phyloP scores from a whole-genome alignment of 2,797 vertebrate genomes.

The Karalla daura region DNA sequence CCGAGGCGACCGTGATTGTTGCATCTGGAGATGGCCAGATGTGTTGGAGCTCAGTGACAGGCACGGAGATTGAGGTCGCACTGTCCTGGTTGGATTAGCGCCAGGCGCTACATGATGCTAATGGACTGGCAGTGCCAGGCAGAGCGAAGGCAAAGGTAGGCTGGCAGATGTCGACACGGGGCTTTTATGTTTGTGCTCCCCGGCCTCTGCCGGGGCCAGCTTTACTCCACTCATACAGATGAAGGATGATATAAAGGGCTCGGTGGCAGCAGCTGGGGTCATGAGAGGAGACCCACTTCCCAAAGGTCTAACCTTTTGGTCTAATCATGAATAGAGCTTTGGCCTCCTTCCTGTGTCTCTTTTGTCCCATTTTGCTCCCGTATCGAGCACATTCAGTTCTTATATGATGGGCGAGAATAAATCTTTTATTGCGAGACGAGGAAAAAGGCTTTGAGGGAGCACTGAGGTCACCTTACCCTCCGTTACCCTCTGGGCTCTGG shows the following conservation, averaged over 20 bases:
- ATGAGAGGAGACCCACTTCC: slow-evolving; percentile 13
- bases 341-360: background rate
- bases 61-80: slow-evolving; percentile 69
- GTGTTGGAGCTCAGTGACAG: slow-evolving; percentile 61
- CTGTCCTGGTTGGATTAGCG: slow-evolving; percentile 70
- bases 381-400: background rate
- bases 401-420: background rate
- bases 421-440: slow-evolving; percentile 13
- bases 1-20: slow-evolving; percentile 16
- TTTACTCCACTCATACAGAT: slow-evolving; percentile 32
- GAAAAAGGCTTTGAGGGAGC: background rate
- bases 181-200: slow-evolving; percentile 38
- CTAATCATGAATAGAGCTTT: slow-evolving; percentile 3
- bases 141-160: slow-evolving; percentile 34
- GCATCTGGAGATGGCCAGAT: slow-evolving; percentile 65
- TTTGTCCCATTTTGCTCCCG: background rate
- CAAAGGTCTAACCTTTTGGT: slow-evolving; percentile 37
- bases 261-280: slow-evolving; percentile 18
- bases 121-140: slow-evolving; percentile 59
- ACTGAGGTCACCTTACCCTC: background rate
- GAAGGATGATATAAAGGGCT: slow-evolving; percentile 32
- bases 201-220: slow-evolving; percentile 9
- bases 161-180: slow-evolving; percentile 52
- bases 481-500: background rate
- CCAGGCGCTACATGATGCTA: slow-evolving; percentile 72